phyloP scores from a whole-genome alignment of 2,797 vertebrate species.

The Oryzias sinensis region DNA sequence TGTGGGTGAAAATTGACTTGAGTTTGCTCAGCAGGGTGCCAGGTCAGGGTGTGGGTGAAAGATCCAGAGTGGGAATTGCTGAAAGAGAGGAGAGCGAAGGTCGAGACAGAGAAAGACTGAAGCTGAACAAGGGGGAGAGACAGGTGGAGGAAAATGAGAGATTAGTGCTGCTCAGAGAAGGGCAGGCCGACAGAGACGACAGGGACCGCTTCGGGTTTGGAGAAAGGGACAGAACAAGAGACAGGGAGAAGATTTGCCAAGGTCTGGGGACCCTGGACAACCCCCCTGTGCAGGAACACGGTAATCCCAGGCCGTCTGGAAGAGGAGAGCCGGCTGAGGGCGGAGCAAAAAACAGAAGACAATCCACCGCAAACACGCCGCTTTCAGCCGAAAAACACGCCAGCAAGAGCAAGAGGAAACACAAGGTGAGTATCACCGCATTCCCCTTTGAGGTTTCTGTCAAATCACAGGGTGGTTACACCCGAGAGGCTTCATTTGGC shows the following conservation, averaged over 20 bases:
- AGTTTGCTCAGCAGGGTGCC: conserved; percentile 88
- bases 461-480: no score
- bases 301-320: conserved; percentile 41
- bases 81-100: conserved; percentile 44
- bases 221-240: conserved; percentile 50
- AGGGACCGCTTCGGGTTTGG: conserved; percentile 21
- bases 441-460: not conserved
- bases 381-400: conserved; percentile 80
- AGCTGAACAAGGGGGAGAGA: conserved; percentile 49
- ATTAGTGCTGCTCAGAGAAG: conserved; percentile 52
- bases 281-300: conserved; percentile 53
- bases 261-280: conserved; percentile 45
- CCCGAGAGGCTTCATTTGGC: no score
- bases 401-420: conserved; percentile 92
- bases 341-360: conserved; percentile 83
- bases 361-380: conserved; percentile 66
- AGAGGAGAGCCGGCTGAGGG: conserved; percentile 72
- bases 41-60: conserved; percentile 69
- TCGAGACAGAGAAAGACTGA: conserved; percentile 49
- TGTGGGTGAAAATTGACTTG: conserved; percentile 97
- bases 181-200: conserved; percentile 48
- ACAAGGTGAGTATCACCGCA: conserved; percentile 81
- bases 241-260: conserved; percentile 59
- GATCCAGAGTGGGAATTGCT: conserved; percentile 15
- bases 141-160: conserved; percentile 57